Evolutionary conservation across 37 sponge, comb jelly and placozoan genomes (phyloP), one percentile per base, ranked within the genome.

Genomic region (Axinella damicornis): DNA sequence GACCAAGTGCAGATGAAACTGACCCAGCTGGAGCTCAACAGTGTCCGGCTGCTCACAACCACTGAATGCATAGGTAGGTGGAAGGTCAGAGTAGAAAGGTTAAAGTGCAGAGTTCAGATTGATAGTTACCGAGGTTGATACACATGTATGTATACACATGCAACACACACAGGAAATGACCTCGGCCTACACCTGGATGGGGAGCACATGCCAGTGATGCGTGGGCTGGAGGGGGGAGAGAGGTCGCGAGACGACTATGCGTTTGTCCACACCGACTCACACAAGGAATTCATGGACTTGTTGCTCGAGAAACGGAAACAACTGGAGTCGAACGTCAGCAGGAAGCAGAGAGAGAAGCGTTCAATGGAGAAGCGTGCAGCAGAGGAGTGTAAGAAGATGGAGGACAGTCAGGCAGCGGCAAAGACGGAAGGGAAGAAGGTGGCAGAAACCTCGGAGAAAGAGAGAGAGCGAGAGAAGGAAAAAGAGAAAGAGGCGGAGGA

Each of bases 1-100:
- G 90, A 89, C 52, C 90, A 89, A 33, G 85, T 89, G 14, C 90
- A 89, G 74, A 89, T 89, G 85, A 89, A 89, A 55, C 80, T 89
- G 40, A 89, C 89, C 1, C 89, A 89, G 27, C 78, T 89, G 24
- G 89, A 89, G 65, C 71, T 89, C 32, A 89, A 82, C 71, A 83
- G 78, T 53, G 64, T 83, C 0, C 32, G 78, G 37, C 46, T 89
- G 28, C 32, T 71, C 31, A 55, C 82, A 38, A 69, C 21, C 25
- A 19, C 65, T 14, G 61, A 78, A 1, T 61, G 60, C 22, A 17
- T 79, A 17, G 80, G 80, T 79, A n/a, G 40, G 80, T 52, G 56
- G 24, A n/a, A n/a, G n/a, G n/a, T 46, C 46, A 46, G 6, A 12
- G 46, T 46, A 9, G 46, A n/a, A n/a, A n/a, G n/a, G n/a, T n/a